These are phyloP conservation scores for Nothoprocta perdicaria DNA, from an alignment of 2,113 vertebrate species.

Conservation along the genomic window DNA sequence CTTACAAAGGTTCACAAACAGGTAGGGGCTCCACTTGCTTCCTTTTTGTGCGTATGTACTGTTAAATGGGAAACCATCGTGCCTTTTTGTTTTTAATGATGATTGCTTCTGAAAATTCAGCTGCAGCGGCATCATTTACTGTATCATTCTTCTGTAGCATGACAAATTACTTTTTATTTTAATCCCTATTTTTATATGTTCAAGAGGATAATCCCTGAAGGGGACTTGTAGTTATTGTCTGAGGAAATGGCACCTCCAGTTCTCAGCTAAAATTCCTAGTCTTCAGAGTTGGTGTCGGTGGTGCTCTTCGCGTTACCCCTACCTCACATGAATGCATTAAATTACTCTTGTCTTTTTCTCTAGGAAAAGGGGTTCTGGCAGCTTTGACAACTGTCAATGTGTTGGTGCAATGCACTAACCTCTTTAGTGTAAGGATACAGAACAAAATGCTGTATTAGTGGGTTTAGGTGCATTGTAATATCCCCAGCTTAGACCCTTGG, in stretches of 20 bases:
- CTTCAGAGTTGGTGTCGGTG: neutral
- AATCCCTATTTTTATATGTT: neutral
- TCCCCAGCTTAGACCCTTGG: neutral
- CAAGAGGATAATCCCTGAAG: neutral
- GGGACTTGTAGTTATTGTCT: neutral
- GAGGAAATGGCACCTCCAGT: neutral
- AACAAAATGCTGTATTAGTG: too few relatives aligned
- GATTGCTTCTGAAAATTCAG: neutral
- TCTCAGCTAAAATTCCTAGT: neutral
- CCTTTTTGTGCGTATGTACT: too few relatives aligned
- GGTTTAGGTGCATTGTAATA: neutral
- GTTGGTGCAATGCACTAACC: neutral
- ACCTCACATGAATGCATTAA: neutral
- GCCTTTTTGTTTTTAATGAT: neutral
- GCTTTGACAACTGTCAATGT: neutral
- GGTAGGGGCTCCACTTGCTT: constrained; percentile 68
- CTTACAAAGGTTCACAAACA: constrained; percentile 97
- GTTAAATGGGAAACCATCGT: neutral
- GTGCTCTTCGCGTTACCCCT: neutral
- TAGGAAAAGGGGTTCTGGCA: neutral
- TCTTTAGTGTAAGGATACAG: neutral
- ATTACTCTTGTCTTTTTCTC: neutral
- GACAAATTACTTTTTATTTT: neutral
- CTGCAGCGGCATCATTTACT: neutral
- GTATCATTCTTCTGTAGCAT: neutral